Percentiles rank a stretch among this genome's conserved stretches.
Evolutionary conservation across 2,888 invertebrate genomes (phyloP).

Genomic region (Drosophila nr. perissopoda): DNA sequence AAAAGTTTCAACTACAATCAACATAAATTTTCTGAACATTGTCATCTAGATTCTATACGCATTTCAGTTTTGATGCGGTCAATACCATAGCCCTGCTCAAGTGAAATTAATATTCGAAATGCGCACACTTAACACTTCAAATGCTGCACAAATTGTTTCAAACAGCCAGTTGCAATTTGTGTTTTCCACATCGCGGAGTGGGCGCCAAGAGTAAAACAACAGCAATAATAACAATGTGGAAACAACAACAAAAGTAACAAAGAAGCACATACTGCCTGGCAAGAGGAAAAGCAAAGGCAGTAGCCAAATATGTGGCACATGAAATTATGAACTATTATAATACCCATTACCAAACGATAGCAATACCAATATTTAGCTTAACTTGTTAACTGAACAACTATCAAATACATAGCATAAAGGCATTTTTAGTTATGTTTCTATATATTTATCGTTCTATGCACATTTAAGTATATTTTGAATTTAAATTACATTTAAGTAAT

Average conservation of each 20-base stretch:
- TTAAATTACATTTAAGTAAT: neutral
- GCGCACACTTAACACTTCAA: constrained; percentile 42
- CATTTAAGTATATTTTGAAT: neutral
- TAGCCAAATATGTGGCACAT: constrained; percentile 1
- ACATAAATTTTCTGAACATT: neutral
- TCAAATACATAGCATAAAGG: neutral
- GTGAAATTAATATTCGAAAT: constrained; percentile 45
- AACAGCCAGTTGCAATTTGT: constrained; percentile 29
- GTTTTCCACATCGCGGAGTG: constrained; percentile 9
- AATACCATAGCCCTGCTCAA: constrained; percentile 8
- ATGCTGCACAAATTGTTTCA: constrained; percentile 51
- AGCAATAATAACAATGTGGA: constrained; percentile 15
- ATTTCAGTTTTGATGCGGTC: constrained; percentile 15
- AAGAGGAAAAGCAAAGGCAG: constrained; percentile 16
- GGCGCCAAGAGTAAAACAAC: neutral
- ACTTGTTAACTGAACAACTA: too few species aligned
- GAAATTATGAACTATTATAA: neutral
- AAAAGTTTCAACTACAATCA: constrained; percentile 21
- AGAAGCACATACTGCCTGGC: constrained; percentile 41
- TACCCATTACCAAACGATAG: neutral
- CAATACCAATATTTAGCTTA: too few species aligned
- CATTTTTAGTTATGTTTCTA: neutral
- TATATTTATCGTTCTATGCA: neutral
- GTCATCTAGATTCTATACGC: neutral
- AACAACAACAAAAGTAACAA: constrained; percentile 19